Evolutionary conservation across 2,113 vertebrate genomes (phyloP).

Genomic region (Bos javanicus): DNA sequence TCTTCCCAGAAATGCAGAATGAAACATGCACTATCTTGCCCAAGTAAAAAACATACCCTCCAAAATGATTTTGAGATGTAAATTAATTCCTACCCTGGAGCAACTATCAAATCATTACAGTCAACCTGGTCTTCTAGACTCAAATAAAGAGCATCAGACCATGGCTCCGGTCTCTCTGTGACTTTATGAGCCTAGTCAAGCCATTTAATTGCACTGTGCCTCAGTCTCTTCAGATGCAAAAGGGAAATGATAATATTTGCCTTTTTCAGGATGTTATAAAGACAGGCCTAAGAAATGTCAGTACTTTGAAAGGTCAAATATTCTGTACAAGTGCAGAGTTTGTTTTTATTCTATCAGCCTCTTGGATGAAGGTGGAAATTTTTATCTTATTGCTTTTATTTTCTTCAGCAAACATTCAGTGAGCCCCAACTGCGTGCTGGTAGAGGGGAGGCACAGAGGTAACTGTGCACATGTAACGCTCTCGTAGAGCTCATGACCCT

Average conservation of each 20-base stretch:
- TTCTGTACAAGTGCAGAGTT: neutral
- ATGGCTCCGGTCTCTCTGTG: neutral
- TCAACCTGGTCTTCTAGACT: neutral
- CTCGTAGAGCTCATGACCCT: neutral
- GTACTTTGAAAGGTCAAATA: constrained; percentile 48
- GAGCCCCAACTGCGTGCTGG: neutral
- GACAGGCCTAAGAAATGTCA: constrained; percentile 29
- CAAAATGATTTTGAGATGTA: constrained; percentile 18
- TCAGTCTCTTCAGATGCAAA: neutral
- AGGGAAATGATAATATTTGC: constrained; percentile 3
- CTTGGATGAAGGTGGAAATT: neutral
- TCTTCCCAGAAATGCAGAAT: constrained; percentile 15
- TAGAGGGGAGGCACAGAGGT: neutral
- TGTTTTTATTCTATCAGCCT: constrained; percentile 48
- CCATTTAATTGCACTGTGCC: neutral
- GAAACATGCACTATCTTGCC: constrained; percentile 1
- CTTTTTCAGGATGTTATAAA: neutral
- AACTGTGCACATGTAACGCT: neutral
- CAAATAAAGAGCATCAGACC: neutral
- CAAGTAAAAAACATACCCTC: neutral
- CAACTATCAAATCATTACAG: neutral
- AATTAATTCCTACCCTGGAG: constrained; percentile 5
- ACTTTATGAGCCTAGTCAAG: neutral
- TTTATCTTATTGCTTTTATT: neutral
- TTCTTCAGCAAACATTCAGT: neutral